Evolutionary conservation across 2,888 invertebrate genomes (phyloP), one percentile per base, ranked within the genome.

Genomic region (Eudasyphora cyanicolor): DNA sequence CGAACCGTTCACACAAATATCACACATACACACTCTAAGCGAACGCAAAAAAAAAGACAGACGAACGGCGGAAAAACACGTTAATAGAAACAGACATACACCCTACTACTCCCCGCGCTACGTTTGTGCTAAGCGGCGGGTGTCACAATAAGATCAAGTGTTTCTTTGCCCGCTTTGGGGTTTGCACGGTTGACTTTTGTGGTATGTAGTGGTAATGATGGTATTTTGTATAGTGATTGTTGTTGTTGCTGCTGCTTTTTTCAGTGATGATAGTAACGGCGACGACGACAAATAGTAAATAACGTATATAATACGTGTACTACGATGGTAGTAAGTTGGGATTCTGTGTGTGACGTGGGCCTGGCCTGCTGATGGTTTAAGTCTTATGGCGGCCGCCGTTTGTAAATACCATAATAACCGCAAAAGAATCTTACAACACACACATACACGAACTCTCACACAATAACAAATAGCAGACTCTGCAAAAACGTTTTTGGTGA

Each of bases 131-230:
- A 62, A 62, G n/a, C n/a, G 62, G 17, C 35, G 62, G 35, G n/a
- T n/a, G n/a, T n/a, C 64, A 78, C 77, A 78, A 76, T 71, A 84
- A 81, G 64, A 84, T 84, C 64, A 84, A 84, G 78, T 84, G 84
- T 81, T 83, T 79, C 32, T 71, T 77, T 19, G 38, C 10, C 10
- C 19, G 1, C 49, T 75, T 64, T 51, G 27, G n/a, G 49, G 27
- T 77, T 24, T 70, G 21, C 35, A 49, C 21, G 60, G 74, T 62
- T 62, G 60, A 27, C 42, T 74, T 29, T 49, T 38, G 2, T 19
- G 24, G 21, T 51, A 42, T n/a, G 70, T 62, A 3, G 74, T 57
- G 57, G 54, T 35, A 51, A 0, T 71, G 42, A n/a, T 57, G 75
- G 29, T 62, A 19, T 38, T 57, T 24, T 57, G 35, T 35, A 35